Conservation (phyloP, 2,797 vertebrate species). For the Morelia viridis region DNA sequence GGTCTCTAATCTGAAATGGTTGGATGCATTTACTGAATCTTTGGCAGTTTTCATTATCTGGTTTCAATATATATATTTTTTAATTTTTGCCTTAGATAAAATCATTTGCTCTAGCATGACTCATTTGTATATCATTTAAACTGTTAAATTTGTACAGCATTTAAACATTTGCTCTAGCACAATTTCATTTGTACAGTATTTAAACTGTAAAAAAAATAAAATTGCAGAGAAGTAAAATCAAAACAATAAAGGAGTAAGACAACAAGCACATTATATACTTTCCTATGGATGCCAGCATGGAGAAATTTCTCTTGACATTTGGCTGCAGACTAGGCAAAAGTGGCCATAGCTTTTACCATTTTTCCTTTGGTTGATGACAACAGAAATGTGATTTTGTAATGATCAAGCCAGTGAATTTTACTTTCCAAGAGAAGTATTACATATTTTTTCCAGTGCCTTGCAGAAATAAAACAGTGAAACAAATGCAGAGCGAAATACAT, state of each 20-base stretch:
- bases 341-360: not conserved
- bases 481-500: not conserved
- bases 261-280: not conserved
- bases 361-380: not conserved
- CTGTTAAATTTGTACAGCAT: not conserved
- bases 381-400: not conserved
- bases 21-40: not conserved
- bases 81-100: not conserved
- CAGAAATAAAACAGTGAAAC: not conserved
- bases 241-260: not conserved
- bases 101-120: not conserved
- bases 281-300: not conserved
- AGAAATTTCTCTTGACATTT: not conserved
- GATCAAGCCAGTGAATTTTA: not conserved
- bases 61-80: not conserved
- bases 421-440: not conserved
- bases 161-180: not conserved
- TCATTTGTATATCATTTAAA: not conserved
- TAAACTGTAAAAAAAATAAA: not conserved
- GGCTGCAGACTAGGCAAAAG: not conserved
- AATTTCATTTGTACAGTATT: not conserved
- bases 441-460: not conserved
- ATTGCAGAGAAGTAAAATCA: not conserved
- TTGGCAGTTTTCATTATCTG: not conserved
- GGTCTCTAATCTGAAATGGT: not conserved